Evolutionary conservation across 2,888 invertebrate species (phyloP), one percentile per base, ranked within the genome.

Genomic region (Xanthorhoe spadicearia): DNA sequence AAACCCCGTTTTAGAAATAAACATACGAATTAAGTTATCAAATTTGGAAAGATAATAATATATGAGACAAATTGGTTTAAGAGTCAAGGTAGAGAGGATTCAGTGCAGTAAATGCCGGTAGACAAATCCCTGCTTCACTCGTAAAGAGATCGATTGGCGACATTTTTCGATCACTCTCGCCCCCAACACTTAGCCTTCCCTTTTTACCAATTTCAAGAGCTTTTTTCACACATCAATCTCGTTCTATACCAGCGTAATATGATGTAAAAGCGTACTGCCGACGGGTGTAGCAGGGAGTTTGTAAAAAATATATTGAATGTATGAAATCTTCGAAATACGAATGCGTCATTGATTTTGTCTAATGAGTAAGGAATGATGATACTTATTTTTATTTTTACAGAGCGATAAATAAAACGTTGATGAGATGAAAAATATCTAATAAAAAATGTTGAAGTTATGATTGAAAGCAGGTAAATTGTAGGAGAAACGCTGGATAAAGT

Each of bases 181-280:
- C 86, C 87, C 81, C 81, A 83, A 90, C 91, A 92, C 92, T 92
- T 92, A 92, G 91, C 87, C 85, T 88, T 88, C 88, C 92, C 90
- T 92, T 92, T 92, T 92, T 88, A 90, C 89, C 91, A 92, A 92
- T 92, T 92, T 92, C 88, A 85, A 86, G 83, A 87, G 89, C 87
- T 88, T 89, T 88, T 85, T 88, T 86, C 86, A 87, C 87, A 90
- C 92, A 91, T 90, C 92, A 92, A 91, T 92, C 91, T 89, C 88
- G 82, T 80, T 84, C 83, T 86, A 86, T 88, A 85, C 84, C 80
- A 79, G 81, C 82, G 85, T 85, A 86, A 85, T 88, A 88, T 84
- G 87, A 87, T 87, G 86, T 86, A 83, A 88, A 85, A 85, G 84
- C 87, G 83, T 80, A 83, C 82, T 79, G 75, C 68, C 71, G 71